phyloP scores from a whole-genome alignment of 2,888 invertebrate species.

The Anarsia innoxiella region DNA sequence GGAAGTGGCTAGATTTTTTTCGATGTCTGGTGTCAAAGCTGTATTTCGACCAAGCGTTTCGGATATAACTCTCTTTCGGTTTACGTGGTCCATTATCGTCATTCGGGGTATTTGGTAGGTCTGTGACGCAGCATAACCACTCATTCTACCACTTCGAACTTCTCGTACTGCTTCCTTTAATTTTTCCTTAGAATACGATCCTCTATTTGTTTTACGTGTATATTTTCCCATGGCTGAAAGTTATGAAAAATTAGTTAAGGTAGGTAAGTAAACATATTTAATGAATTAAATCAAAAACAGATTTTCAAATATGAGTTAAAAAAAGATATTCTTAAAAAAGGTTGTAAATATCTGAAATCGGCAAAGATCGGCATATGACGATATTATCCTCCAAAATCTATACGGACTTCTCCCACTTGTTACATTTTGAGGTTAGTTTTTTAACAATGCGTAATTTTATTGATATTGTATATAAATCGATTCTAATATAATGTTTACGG shows the following conservation, averaged over 20 bases:
- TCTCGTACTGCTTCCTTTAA: constrained; percentile 13
- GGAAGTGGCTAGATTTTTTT: constrained; percentile 16
- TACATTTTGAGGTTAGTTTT: neutral
- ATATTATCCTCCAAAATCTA: neutral
- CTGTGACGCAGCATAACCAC: constrained; percentile 14
- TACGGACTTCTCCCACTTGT: neutral
- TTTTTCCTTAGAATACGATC: constrained; percentile 14
- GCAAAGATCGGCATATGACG: constrained; percentile 1
- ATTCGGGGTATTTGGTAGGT: constrained; percentile 17
- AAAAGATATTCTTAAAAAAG: neutral
- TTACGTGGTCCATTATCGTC: constrained; percentile 19
- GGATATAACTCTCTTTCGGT: constrained; percentile 14
- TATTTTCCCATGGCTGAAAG: constrained; percentile 8
- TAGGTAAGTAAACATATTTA: neutral
- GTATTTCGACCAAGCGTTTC: constrained; percentile 15
- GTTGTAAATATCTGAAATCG: neutral
- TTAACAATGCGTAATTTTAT: neutral
- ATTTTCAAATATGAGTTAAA: neutral
- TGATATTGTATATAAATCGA: neutral
- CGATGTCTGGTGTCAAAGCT: constrained; percentile 15
- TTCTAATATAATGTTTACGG: neutral
- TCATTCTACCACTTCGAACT: constrained; percentile 9
- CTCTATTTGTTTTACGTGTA: constrained; percentile 13
- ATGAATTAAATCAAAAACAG: neutral
- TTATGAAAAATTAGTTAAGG: neutral